Base-by-base conservation (phyloP, 2,888 invertebrate species). In the Andrena flavipes region DNA sequence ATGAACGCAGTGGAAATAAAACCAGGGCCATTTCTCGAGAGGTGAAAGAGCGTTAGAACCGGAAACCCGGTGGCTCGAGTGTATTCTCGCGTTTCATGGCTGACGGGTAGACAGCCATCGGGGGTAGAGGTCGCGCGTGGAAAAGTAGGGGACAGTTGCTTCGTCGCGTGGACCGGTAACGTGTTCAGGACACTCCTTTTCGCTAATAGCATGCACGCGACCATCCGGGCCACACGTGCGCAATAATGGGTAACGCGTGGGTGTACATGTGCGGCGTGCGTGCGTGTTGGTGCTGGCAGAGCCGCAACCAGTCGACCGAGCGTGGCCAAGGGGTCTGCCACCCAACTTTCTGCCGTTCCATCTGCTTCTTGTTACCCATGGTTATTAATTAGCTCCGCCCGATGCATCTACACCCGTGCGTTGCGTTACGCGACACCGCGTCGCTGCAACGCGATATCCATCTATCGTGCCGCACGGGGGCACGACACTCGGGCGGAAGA, bases 211-310 rank as follows among this genome's bases (percentile, higher is more conserved):
- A 91, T 91, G 90, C 93, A 93, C 93, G 92, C 93, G 92, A 92
- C 92, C 92, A 92, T 91, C 89, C 91, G 91, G 92, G 91, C 92
- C 92, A 93, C 93, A 93, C 93, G 93, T 92, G 93, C 90, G 90
- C 91, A 89, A 92, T 92, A 92, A 92, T 91, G 90, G 90, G 85
- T 89, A 87, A 82, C 84, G 88, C 87, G 90, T 90, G 90, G 87
- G 91, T 85, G 91, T 87, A 74, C 75, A 54, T 30, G 73, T 20
- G 20, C 20, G 7, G 20, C 20, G 8, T 23, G 54, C 54, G 20
- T 26, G 56, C 16, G 73, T 72, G 70, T 67, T 33, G 68, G 60
- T 76, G 64, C 6, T 65, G 62, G 70, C 65, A 20, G 48, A 68
- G 62, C 56, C 62, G 56, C 56, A 74, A 73, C 70, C 73, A 65